Conservation (phyloP, 2,113 vertebrate species). For the Spermophilus dauricus region DNA sequence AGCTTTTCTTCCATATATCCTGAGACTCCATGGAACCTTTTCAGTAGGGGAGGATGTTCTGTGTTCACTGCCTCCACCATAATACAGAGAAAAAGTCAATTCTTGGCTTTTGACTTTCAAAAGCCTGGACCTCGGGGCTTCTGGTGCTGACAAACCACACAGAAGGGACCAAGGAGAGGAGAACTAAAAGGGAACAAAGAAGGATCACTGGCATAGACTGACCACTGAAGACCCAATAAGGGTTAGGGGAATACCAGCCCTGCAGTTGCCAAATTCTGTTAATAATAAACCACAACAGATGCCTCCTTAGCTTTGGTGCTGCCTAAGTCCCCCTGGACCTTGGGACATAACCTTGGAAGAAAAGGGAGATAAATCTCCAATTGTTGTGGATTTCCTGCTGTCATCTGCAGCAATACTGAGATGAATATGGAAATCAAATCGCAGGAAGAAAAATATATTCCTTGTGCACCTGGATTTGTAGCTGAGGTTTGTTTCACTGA, state of each 20-base stretch:
- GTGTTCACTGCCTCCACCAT: background rate
- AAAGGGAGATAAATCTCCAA: background rate
- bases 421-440: slow-evolving; percentile 4
- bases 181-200: background rate
- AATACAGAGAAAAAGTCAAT: background rate
- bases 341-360: background rate
- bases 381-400: background rate
- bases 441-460: slow-evolving; percentile 2
- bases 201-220: background rate
- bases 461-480: background rate
- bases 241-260: background rate
- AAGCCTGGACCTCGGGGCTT: background rate
- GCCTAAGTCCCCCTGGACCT: background rate
- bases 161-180: background rate
- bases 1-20: background rate
- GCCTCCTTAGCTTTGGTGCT: background rate
- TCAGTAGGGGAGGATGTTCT: background rate
- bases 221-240: background rate
- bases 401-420: background rate
- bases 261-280: background rate
- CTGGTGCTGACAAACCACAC: background rate
- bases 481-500: background rate
- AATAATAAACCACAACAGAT: background rate
- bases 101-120: slow-evolving; percentile 45
- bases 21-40: background rate